These are phyloP conservation scores for Rhea pennata DNA, from an alignment of 2,113 vertebrate genomes.

Conservation along the genomic window DNA sequence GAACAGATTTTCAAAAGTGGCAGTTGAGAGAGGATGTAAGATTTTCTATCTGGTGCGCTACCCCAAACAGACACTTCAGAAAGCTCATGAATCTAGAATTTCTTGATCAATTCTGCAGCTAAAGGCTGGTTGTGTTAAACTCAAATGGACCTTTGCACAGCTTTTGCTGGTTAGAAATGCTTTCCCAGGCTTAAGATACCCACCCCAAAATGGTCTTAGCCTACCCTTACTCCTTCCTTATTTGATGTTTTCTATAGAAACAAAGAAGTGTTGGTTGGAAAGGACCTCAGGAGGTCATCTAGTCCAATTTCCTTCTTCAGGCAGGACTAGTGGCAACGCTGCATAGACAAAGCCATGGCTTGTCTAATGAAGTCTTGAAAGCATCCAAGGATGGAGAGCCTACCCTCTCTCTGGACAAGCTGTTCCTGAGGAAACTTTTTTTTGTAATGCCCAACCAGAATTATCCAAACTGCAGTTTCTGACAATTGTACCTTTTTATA, in stretches of 20 bases:
- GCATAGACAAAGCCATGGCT: neutral
- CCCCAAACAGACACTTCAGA: neutral
- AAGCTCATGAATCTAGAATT: neutral
- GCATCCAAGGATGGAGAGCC: neutral
- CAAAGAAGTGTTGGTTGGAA: neutral
- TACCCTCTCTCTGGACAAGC: neutral
- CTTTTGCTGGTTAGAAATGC: neutral
- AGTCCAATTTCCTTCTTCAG: neutral
- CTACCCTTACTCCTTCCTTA: neutral
- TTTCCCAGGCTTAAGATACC: neutral
- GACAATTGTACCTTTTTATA: neutral
- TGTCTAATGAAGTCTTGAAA: neutral
- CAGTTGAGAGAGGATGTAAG: neutral
- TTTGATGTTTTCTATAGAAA: neutral
- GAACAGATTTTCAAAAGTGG: neutral
- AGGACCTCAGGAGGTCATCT: neutral
- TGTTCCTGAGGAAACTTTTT: neutral
- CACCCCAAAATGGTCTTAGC: neutral
- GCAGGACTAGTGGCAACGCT: neutral
- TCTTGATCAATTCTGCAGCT: neutral
- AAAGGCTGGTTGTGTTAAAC: neutral
- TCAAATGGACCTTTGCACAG: accelerated
- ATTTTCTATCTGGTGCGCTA: neutral
- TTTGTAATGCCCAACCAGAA: neutral
- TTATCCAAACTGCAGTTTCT: neutral